These are phyloP conservation scores for Priocnemis perturbator DNA, from an alignment of 2,888 invertebrate genomes.

Conservation along the genomic window DNA sequence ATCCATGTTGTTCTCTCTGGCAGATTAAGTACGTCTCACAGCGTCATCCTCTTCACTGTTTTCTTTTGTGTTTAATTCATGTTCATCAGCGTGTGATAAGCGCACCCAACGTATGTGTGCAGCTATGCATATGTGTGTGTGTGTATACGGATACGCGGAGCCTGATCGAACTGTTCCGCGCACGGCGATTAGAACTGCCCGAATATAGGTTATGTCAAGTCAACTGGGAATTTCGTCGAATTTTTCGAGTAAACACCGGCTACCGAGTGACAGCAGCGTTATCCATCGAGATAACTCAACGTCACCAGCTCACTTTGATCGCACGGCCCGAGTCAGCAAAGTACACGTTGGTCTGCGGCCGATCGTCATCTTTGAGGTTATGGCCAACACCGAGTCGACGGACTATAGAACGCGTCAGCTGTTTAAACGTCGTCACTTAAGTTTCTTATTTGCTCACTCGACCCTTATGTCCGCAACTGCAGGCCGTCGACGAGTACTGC, in stretches of 20 bases:
- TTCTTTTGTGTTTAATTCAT: constrained; percentile 31
- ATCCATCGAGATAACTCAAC: no score
- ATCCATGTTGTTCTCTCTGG: constrained; percentile 62
- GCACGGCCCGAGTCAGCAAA: no score
- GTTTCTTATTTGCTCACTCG: no score
- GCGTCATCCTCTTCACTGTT: constrained; percentile 14
- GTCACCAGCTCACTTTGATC: no score
- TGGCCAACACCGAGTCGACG: constrained; percentile 6
- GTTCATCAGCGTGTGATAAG: constrained; percentile 32
- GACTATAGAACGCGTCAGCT: no score
- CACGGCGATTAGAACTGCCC: neutral
- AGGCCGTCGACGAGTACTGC: no score
- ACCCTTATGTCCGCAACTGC: no score
- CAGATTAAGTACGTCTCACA: constrained; percentile 36
- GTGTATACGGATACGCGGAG: constrained; percentile 2
- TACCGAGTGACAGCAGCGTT: no score
- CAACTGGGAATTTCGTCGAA: neutral
- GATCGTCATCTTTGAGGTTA: constrained; percentile 33
- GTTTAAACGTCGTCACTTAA: no score
- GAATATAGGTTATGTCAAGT: neutral
- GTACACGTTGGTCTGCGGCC: no score
- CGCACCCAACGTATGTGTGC: constrained; percentile 11
- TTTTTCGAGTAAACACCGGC: no score
- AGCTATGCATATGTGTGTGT: neutral
- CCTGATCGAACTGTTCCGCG: neutral